phyloP scores from a whole-genome alignment of 2,797 vertebrate genomes.

The Anabacerthia variegaticeps region DNA sequence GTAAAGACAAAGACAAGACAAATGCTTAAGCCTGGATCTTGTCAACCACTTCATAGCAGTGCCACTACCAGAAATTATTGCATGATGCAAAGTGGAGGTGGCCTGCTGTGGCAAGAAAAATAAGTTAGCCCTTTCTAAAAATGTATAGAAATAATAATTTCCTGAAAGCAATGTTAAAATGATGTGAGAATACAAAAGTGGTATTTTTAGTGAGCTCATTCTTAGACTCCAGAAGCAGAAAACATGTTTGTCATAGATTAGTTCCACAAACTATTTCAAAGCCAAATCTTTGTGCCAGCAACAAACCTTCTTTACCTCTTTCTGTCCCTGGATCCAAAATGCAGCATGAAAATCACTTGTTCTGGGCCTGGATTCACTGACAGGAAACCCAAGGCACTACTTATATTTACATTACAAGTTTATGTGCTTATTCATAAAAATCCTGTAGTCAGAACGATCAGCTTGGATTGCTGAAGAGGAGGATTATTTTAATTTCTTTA shows the following conservation, averaged over 20 bases:
- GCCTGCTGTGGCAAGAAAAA: neutral
- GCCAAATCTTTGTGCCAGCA: neutral
- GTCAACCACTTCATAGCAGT: neutral
- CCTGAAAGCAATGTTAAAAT: neutral
- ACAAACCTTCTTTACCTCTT: constrained; percentile 33
- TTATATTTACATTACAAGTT: constrained; percentile 48
- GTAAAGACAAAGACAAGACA: neutral
- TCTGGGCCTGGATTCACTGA: constrained; percentile 40
- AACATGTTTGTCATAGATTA: constrained; percentile 33
- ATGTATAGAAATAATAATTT: neutral
- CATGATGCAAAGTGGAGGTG: neutral
- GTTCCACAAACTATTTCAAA: constrained; percentile 21
- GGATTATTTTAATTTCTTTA: constrained; percentile 67
- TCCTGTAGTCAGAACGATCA: constrained; percentile 44
- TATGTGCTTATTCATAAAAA: constrained; percentile 64
- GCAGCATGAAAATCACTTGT: constrained; percentile 28
- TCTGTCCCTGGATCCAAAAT: constrained; percentile 4
- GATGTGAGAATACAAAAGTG: neutral
- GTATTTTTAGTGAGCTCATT: neutral
- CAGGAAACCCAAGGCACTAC: constrained; percentile 58
- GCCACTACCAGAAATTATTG: neutral
- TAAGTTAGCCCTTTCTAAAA: neutral
- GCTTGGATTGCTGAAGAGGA: constrained; percentile 47
- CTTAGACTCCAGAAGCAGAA: constrained; percentile 27
- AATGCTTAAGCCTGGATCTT: neutral